Evolutionary conservation across 2,797 vertebrate genomes (phyloP), one percentile per base, ranked within the genome.

Genomic region (Mormyrus proboscirostris): DNA sequence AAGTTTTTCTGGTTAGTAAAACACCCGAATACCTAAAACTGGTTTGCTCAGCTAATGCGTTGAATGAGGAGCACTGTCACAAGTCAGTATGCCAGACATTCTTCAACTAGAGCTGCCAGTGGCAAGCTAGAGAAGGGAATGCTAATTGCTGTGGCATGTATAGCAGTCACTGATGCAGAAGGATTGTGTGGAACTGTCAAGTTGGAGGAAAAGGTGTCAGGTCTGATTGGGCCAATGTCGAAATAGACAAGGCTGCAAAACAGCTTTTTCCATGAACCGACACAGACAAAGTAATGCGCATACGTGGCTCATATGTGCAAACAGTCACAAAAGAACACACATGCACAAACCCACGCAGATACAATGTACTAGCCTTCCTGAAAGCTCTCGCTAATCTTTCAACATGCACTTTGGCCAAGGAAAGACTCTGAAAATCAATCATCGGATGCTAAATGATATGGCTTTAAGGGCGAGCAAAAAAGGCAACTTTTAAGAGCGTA

Each of bases 401-500:
- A 29, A 14, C 57, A 86, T 44, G 49, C 38, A 50, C 51, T 86
- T 89, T 62, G 29, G 62, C 47, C 19, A 79, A 6, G 25, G 4
- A 47, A 85, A 44, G 51, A 4, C 16, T n/a, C 59, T 25, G 51
- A 65, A 86, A 25, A 86, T 73, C 89, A 86, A 55, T 73, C 89
- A 16, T 86, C 29, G 25, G 84, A 19, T 49, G 25, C 57, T 86
- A 86, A 89, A 41, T 55, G 50, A 50, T 38, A 33, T 14, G 19
- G 89, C 49, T 89, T 65, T 47, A 84, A 44, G n/a, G 89, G 49
- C 47, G 57, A 73, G 47, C 55, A 86, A 76, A 86, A 50, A 86
- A 86, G 69, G 47, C 59, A 86, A 55, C 59, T 89, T 73, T 89
- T 89, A 86, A 89, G 88, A 89, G 59, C 9, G 7, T 89, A 86